These are phyloP conservation scores for Drosophila nasuta DNA, from an alignment of 1,140 invertebrate genomes.

Conservation along the genomic window DNA sequence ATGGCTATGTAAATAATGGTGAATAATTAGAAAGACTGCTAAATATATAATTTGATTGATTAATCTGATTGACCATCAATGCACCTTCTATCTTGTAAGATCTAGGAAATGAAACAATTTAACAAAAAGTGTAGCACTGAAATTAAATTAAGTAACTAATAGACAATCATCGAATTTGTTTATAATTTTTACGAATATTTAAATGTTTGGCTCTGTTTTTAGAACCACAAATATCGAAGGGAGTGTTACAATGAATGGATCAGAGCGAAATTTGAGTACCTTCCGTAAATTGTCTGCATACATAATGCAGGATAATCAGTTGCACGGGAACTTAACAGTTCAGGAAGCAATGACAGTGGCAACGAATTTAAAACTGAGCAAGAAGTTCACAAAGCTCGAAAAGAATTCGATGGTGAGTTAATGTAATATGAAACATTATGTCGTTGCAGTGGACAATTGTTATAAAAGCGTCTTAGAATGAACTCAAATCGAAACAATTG, in stretches of 20 bases:
- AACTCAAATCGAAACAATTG: too few relatives aligned
- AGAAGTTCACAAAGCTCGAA: constrained; percentile 88
- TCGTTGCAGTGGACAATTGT: background rate
- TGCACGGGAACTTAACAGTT: constrained; percentile 96
- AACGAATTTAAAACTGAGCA: constrained; percentile 94
- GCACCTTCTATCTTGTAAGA: background rate
- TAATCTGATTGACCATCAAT: background rate
- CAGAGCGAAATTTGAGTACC: constrained; percentile 93
- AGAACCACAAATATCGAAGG: constrained; percentile 92
- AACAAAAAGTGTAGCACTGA: background rate
- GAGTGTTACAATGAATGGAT: constrained; percentile 93
- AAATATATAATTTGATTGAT: background rate
- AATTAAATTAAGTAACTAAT: too few relatives aligned
- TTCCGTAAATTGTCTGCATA: constrained; percentile 98
- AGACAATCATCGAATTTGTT: too few relatives aligned
- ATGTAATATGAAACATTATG: background rate
- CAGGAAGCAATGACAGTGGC: constrained; percentile 97
- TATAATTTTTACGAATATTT: background rate
- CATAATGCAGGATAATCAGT: constrained; percentile 99
- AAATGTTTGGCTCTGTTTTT: constrained; percentile 9
- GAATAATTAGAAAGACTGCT: too few relatives aligned
- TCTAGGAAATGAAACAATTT: background rate
- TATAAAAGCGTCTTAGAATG: background rate
- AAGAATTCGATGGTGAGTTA: constrained; percentile 93
- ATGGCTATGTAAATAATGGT: too few relatives aligned